A percentile compares a stretch with the other conserved stretches of the same genome.
Conservation (phyloP, 2,113 vertebrate species). For the Podarcis muralis region DNA sequence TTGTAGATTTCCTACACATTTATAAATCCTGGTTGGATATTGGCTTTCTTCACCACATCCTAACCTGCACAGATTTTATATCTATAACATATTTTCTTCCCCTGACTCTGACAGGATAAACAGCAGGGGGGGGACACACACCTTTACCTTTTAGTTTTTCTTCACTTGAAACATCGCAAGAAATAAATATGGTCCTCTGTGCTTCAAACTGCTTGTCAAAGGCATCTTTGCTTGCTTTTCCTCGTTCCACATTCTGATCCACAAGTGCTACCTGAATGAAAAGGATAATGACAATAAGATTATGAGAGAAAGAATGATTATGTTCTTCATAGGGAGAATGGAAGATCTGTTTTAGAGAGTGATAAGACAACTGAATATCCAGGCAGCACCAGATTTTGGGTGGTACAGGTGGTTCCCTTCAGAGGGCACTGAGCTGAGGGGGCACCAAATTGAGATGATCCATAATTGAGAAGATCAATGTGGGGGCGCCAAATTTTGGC, state of each 20-base stretch:
- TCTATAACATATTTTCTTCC: not conserved
- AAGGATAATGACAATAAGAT: not conserved
- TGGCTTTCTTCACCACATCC: conserved; percentile 1
- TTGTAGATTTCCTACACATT: conserved; percentile 18
- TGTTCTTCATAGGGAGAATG: not conserved
- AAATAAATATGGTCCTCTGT: conserved; percentile 83
- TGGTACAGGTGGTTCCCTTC: too few species aligned
- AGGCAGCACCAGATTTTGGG: too few species aligned
- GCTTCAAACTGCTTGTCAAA: conserved; percentile 86
- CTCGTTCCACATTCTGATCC: conserved; percentile 84
- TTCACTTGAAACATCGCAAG: conserved; percentile 88
- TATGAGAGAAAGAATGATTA: not conserved
- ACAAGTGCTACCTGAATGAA: conserved; percentile 81
- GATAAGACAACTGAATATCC: not conserved
- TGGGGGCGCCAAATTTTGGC: too few species aligned
- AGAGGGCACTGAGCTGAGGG: too few species aligned
- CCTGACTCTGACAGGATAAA: conserved; percentile 28
- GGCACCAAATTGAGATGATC: too few species aligned
- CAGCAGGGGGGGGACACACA: not conserved
- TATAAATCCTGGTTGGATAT: not conserved
- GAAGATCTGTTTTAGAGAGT: not conserved
- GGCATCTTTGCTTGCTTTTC: conserved; percentile 80
- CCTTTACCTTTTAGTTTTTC: conserved; percentile 85
- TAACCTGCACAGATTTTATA: not conserved
- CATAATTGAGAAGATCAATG: too few species aligned